Evolutionary conservation across 1,140 invertebrate genomes (phyloP).

Genomic region (Myzus persicae): DNA sequence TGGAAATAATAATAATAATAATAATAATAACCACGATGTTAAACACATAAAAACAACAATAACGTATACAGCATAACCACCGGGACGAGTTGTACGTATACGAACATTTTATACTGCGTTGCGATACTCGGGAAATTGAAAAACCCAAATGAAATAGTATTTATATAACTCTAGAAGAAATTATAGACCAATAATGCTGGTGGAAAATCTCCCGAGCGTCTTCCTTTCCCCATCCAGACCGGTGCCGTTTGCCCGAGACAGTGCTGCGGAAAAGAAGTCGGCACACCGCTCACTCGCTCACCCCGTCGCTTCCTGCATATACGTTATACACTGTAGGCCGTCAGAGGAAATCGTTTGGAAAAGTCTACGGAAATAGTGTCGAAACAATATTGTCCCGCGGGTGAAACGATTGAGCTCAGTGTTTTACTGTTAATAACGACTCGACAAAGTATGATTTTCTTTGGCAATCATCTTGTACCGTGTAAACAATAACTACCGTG

Average conservation of each 20-base stretch:
- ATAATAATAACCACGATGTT: not conserved
- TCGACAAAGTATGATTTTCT: not conserved
- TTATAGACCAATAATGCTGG: not conserved
- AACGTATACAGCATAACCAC: not conserved
- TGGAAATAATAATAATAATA: not conserved
- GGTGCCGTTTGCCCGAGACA: not conserved
- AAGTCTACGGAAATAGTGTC: not conserved
- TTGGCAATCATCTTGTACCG: not conserved
- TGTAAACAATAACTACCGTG: not conserved
- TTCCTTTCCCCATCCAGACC: not conserved
- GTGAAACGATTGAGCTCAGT: not conserved
- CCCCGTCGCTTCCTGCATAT: not conserved
- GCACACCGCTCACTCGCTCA: not conserved
- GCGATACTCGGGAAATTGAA: not conserved
- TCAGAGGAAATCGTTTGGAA: conserved; percentile 16
- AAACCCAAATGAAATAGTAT: not conserved
- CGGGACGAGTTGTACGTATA: not conserved
- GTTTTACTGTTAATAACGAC: not conserved
- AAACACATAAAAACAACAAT: conserved; percentile 18
- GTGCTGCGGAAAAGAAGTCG: not conserved
- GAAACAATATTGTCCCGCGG: conserved; percentile 5
- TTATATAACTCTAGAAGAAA: not conserved
- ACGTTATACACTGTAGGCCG: not conserved
- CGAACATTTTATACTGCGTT: not conserved
- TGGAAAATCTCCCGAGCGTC: not conserved